Evolutionary conservation across 2,888 invertebrate species (phyloP).

Genomic region (Diogma glabrata): DNA sequence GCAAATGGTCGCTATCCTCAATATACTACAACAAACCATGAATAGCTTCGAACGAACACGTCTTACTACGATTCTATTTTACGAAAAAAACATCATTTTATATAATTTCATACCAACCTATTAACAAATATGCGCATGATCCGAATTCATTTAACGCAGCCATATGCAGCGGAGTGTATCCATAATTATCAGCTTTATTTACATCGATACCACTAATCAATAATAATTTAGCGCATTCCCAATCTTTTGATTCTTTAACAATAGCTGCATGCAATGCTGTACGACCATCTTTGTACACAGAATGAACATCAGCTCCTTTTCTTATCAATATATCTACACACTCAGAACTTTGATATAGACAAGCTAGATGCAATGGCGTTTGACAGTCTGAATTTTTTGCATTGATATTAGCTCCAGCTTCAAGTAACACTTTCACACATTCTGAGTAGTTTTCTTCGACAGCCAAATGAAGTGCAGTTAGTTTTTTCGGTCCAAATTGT

Average conservation of each 20-base stretch:
- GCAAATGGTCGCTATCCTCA: too few relatives aligned
- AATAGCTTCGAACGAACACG: too few relatives aligned
- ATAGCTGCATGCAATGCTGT: constrained; percentile 73
- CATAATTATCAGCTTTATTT: constrained; percentile 65
- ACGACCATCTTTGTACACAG: constrained; percentile 58
- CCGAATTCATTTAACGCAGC: constrained; percentile 77
- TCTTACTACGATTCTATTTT: too few relatives aligned
- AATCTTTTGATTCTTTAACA: constrained; percentile 54
- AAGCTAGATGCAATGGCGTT: constrained; percentile 75
- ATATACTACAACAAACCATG: too few relatives aligned
- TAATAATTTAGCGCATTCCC: constrained; percentile 56
- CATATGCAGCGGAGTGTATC: constrained; percentile 74
- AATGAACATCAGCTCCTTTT: constrained; percentile 51
- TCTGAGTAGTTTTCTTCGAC: constrained; percentile 77
- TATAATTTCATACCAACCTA: constrained; percentile 44
- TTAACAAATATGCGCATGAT: constrained; percentile 56
- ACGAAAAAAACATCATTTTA: too few relatives aligned
- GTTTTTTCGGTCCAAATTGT: constrained; percentile 54
- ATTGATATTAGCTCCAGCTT: constrained; percentile 65
- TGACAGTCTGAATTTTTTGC: constrained; percentile 63
- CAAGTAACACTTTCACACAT: constrained; percentile 58
- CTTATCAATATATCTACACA: constrained; percentile 59
- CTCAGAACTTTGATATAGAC: constrained; percentile 66
- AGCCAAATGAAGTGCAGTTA: constrained; percentile 71
- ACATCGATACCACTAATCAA: constrained; percentile 57